Conservation (phyloP, 53 echinoderm and acorn worm genomes). For the Astropecten irregularis region DNA sequence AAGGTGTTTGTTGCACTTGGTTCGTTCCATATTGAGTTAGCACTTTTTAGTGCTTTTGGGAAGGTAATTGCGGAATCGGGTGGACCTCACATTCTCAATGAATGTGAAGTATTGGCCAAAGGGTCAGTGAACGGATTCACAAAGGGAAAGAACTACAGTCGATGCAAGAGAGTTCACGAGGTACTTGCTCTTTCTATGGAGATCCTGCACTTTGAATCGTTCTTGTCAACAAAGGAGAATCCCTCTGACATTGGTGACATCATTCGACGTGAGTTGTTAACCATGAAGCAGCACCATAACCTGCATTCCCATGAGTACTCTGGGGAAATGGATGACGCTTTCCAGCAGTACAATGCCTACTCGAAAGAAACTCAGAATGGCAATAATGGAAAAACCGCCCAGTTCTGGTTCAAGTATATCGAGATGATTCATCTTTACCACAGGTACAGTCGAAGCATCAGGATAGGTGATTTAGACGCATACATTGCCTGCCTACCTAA, state of each 20-base stretch:
- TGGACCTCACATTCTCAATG: slow-evolving; percentile 56
- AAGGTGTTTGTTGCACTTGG: slow-evolving; percentile 61
- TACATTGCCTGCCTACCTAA: slow-evolving; percentile 60
- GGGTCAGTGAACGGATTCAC: slow-evolving; percentile 61
- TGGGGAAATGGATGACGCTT: slow-evolving; percentile 46
- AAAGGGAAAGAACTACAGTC: slow-evolving; percentile 65
- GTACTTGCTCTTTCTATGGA: slow-evolving; percentile 71
- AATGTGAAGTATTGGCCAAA: slow-evolving; percentile 61
- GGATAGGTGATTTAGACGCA: slow-evolving; percentile 32
- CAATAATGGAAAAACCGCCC: slow-evolving; percentile 62
- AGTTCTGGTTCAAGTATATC: slow-evolving; percentile 62
- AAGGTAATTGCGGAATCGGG: slow-evolving; percentile 63
- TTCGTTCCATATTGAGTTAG: slow-evolving; percentile 62
- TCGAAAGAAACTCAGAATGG: slow-evolving; percentile 62
- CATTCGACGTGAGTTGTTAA: too few species aligned
- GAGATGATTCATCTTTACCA: slow-evolving; percentile 64
- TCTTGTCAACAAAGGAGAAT: slow-evolving; percentile 22
- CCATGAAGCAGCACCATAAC: slow-evolving; percentile 21
- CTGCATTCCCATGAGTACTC: too few species aligned
- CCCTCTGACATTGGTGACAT: slow-evolving; percentile 37
- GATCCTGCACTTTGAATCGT: slow-evolving; percentile 56
- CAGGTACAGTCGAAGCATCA: slow-evolving; percentile 44
- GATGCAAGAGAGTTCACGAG: slow-evolving; percentile 65
- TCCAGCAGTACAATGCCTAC: slow-evolving; percentile 59
- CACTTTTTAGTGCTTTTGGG: slow-evolving; percentile 64